Conservation (phyloP, 2,888 invertebrate species). For the Aphrophora alni region DNA sequence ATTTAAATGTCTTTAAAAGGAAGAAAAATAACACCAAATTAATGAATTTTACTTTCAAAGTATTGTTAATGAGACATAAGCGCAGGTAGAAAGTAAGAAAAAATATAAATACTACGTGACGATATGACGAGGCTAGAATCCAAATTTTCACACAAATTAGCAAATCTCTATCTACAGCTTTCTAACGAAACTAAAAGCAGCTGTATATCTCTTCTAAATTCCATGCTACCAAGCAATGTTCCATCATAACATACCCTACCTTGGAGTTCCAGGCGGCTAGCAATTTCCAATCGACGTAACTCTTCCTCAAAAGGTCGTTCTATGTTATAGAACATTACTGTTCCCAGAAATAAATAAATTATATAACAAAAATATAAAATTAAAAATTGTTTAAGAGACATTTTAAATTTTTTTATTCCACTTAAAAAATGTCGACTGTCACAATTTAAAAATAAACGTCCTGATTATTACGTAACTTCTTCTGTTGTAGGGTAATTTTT, state of each 20-base stretch:
- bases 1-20: too few relatives aligned
- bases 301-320: conserved; percentile 72
- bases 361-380: conserved; percentile 77
- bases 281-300: conserved; percentile 33
- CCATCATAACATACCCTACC: conserved; percentile 27
- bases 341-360: conserved; percentile 79
- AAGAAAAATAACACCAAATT: too few relatives aligned
- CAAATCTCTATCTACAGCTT: neutral
- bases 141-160: too few relatives aligned
- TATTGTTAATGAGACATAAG: too few relatives aligned
- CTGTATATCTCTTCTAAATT: neutral
- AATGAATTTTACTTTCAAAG: too few relatives aligned
- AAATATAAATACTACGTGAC: too few relatives aligned
- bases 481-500: too few relatives aligned
- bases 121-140: too few relatives aligned
- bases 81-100: too few relatives aligned
- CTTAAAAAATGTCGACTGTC: neutral
- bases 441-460: too few relatives aligned
- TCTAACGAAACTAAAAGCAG: neutral
- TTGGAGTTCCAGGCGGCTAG: conserved; percentile 40
- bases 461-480: too few relatives aligned
- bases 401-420: conserved; percentile 56
- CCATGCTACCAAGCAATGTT: too few relatives aligned
- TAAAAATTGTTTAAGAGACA: conserved; percentile 83
- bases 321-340: conserved; percentile 84